Evolutionary conservation across 92 coral and sea anemone species (phyloP), one percentile per base, ranked within the genome.

Genomic region (Porites cylindrica): DNA sequence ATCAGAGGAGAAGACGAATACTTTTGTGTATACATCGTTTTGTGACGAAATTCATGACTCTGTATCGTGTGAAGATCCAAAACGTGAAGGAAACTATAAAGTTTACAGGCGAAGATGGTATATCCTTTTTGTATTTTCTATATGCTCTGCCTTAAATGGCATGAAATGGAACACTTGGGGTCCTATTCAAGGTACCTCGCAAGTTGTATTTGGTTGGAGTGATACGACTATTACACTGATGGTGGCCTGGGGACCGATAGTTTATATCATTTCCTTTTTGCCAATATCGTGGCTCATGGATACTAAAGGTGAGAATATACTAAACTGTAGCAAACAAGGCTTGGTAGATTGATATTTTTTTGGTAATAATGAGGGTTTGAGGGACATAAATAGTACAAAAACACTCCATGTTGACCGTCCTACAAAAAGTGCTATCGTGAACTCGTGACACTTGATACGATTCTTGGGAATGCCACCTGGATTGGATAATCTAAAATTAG

Each of bases 231-330:
- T 96, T 11, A 93, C 98, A 10, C 76, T 96, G 32, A 38, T 96
- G 23, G 96, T 96, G 4, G 95, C 92, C 32, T 96, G 98, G 99
- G 96, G 96, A 8, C 96, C 95, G 32, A 91, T 94, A 12, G 89
- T 94, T 1, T 96, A 83, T 73, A 90, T 94, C 20, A 54, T 96
- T 2, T 91, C 96, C 47, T 94, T 95, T 21, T 75, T 93, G 43
- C 99, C 99, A 64, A 73, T 93, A 84, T 93, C 99, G 52, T 96
- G 98, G 99, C 65, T 96, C 21, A 95, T 96, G 99, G 98, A 94
- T 60, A 93, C 80, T 26, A 95, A 95, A 90, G 98, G 96, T 95
- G 10, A 75, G 43, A 21, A 21, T 75, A 51, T n/a, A 9, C 47
- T 38, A 38, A 38, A 38, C 47, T 38, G 47, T 38, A 4, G 47